These are phyloP conservation scores for Aspidoscelis tigris DNA, from an alignment of 2,113 vertebrate genomes.

Conservation along the genomic window DNA sequence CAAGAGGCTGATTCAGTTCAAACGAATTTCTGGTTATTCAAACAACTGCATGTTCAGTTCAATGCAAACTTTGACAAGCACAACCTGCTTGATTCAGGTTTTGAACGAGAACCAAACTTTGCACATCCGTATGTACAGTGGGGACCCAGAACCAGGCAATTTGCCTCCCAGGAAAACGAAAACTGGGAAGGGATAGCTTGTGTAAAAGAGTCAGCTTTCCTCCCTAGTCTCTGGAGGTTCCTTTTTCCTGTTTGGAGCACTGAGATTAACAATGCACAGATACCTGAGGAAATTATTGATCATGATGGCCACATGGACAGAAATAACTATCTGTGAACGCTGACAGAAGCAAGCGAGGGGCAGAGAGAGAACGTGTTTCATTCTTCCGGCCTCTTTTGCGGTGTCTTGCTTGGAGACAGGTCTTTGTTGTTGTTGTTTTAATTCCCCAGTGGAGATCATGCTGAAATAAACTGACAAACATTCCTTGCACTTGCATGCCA, in stretches of 20 bases:
- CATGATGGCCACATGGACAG: slow-evolving; percentile 34
- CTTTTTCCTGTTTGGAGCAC: not conserved
- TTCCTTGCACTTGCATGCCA: slow-evolving; percentile 82
- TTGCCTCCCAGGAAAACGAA: too few species aligned
- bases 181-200: too few species aligned
- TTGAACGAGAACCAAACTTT: too few species aligned
- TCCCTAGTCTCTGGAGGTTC: too few species aligned
- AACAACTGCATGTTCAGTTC: too few species aligned
- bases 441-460: slow-evolving; percentile 68
- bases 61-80: too few species aligned
- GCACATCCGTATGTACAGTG: too few species aligned
- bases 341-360: slow-evolving; percentile 13
- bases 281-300: slow-evolving; percentile 32
- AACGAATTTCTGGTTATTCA: too few species aligned
- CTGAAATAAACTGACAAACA: slow-evolving; percentile 86
- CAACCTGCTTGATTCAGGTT: too few species aligned
- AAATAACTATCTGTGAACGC: slow-evolving; percentile 48
- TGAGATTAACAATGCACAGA: slow-evolving; percentile 14
- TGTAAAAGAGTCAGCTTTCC: too few species aligned
- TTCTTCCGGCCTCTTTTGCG: slow-evolving; percentile 54
- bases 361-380: slow-evolving; percentile 45
- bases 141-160: too few species aligned
- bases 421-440: slow-evolving; percentile 70
- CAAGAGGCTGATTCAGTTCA: too few species aligned
- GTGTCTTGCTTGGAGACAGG: slow-evolving; percentile 65